Base-by-base conservation (phyloP, 2,113 vertebrate species). In the Zosterops borbonicus region DNA sequence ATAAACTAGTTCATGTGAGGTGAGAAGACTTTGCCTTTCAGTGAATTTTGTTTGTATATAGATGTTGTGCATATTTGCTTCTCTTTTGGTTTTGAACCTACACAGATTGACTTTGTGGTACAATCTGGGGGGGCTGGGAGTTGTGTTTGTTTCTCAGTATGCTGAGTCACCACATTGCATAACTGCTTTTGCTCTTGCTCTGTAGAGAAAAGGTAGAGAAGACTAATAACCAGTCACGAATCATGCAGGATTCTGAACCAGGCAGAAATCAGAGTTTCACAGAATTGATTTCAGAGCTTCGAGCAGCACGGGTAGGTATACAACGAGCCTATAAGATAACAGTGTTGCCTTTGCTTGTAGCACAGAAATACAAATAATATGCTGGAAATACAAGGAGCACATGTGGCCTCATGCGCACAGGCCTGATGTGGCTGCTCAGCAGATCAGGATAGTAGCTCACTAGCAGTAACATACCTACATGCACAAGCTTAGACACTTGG, bases 201-300 rank as follows among this genome's bases (percentile, higher is more conserved):
- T 97, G 84, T 96, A 99, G 99, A 96, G 98, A 99, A 88, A 97
- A 98, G 89, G 9, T 98, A 88, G 97, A 94, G 79, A 98, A 96
- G 96, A 95, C 37, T 70, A 97, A 24, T 49, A 83, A 67, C 41
- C 94, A 97, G 25, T 97, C 97, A 33, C 96, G n/a, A 85, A 78
- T 90, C 31, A 33, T 91, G 83, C 97, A 95, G 89, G 89, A 96
- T 68, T 92, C 95, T 60, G 87, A 97, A 35, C 49, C 96, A 94
- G 84, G 82, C 89, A 98, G 97, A 91, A 97, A 96, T 71, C 97
- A 96, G 73, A 98, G 56, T 74, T 98, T 97, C 62, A 97, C 98
- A 88, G 98, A 99, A 62, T 24, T 99, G 81, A 88, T 98, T 73
- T 96, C 93, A 93, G 98, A 99, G 87, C 96, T 99, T 59, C 97